Evolutionary conservation across 2,888 invertebrate species (phyloP), one percentile per base, ranked within the genome.

Genomic region (Spodoptera exigua): DNA sequence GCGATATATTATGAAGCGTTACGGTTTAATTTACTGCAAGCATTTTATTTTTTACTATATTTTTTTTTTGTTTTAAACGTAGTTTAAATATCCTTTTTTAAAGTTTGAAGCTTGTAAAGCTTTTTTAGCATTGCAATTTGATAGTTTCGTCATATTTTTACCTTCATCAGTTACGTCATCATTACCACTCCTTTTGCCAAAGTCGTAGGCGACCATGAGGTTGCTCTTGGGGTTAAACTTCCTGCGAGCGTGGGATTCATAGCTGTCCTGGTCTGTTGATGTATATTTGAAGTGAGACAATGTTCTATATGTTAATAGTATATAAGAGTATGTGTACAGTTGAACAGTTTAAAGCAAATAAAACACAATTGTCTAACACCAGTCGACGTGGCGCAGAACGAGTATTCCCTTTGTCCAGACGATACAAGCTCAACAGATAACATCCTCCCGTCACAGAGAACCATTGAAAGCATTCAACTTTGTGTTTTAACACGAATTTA

Each of bases 101-200:
- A 48, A 32, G 35, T 37, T 57, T 14, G 9, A 65, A 57, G 67
- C 73, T 52, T 55, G 13, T 17, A 12, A 78, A 76, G 70, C 68
- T 56, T 37, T 48, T 54, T 43, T 57, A 69, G 60, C 51, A 3
- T 44, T 62, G 56, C 41, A 11, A 44, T 55, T 27, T 43, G 39
- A 40, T n/a, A 47, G 18, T 27, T 49, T 52, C 14, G 55, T 47
- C 18, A 53, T 68, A 48, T 71, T 69, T 27, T 89, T 93, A 93
- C 93, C 93, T 92, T 91, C 91, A 21, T 89, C 89, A 16, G 67
- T 72, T 54, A 73, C 74, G 45, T 88, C 88, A 78, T 88, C 88
- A 63, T 82, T 84, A 86, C 81, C 85, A 83, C 84, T 88, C 69
- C 93, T 79, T 85, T 93, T 93, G 65, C 93, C 93, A 81, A 91